phyloP scores from a whole-genome alignment of 2,888 invertebrate species.

The Clostera curtula region DNA sequence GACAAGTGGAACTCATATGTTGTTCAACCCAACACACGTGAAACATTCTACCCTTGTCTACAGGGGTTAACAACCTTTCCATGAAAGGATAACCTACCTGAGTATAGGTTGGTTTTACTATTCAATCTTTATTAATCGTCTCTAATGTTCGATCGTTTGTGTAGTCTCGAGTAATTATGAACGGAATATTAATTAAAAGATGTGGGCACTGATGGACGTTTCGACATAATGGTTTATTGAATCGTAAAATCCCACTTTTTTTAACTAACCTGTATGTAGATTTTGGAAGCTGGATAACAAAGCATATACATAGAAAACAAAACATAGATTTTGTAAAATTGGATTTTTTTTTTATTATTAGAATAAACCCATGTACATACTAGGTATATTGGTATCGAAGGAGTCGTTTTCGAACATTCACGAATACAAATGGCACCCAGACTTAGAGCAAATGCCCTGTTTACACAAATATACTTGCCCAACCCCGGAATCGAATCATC shows the following conservation, averaged over 20 bases:
- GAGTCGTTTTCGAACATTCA: no score
- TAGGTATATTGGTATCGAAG: no score
- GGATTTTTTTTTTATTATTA: neutral
- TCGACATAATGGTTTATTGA: neutral
- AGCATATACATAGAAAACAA: neutral
- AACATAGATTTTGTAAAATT: neutral
- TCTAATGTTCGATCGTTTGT: conserved; percentile 6
- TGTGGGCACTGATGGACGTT: conserved; percentile 1
- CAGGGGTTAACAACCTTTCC: conserved; percentile 52
- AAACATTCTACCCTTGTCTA: conserved; percentile 28
- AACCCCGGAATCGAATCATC: no score
- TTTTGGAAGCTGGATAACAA: no score
- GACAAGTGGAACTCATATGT: conserved; percentile 46
- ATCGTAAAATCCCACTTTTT: neutral
- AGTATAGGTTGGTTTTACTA: conserved; percentile 8
- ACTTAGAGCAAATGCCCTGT: no score
- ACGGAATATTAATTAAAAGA: conserved; percentile 7
- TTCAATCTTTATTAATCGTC: conserved; percentile 9
- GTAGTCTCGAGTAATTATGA: conserved; percentile 11
- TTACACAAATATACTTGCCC: no score
- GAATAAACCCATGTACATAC: no score
- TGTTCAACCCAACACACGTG: conserved; percentile 29
- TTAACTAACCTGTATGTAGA: no score
- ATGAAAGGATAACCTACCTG: conserved; percentile 36
- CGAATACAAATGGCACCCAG: no score